These are phyloP conservation scores for Umimayanthus kanabou DNA, from an alignment of 92 coral and sea anemone species.

Conservation along the genomic window DNA sequence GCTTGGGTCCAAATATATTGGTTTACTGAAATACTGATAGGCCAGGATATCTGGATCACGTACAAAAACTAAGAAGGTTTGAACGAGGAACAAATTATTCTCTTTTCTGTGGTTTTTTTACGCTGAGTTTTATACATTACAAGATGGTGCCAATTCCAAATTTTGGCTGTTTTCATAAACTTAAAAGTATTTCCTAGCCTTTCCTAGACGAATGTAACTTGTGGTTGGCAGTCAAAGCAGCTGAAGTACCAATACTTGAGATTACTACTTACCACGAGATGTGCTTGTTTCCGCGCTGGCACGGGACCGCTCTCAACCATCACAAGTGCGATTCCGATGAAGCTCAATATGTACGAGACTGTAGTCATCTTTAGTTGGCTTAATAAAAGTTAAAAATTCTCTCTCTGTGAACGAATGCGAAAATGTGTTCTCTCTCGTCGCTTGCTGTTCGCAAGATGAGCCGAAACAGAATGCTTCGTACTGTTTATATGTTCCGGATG, in stretches of 20 bases:
- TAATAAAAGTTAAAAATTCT: background rate
- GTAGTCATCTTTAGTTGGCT: background rate
- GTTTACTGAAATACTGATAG: background rate
- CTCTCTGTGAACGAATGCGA: background rate
- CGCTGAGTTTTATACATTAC: background rate
- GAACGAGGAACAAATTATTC: background rate
- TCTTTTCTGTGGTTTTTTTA: background rate
- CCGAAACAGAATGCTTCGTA: background rate
- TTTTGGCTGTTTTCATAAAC: background rate
- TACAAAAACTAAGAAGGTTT: background rate
- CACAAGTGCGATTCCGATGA: constrained; percentile 2
- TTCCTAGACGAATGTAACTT: background rate
- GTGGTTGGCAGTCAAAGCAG: background rate
- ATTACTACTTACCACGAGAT: constrained; percentile 31
- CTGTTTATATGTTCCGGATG: background rate
- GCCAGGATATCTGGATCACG: background rate
- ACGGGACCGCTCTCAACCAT: constrained; percentile 8
- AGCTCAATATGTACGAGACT: background rate
- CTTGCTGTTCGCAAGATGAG: background rate
- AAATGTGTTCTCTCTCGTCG: background rate
- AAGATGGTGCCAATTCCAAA: background rate
- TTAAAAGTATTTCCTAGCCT: background rate
- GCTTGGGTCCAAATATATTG: too few relatives aligned
- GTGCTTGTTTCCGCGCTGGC: constrained; percentile 35
- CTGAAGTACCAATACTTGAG: background rate